These are phyloP conservation scores for Scaptomyza caliginosa DNA, from an alignment of 2,888 invertebrate genomes.

Conservation along the genomic window DNA sequence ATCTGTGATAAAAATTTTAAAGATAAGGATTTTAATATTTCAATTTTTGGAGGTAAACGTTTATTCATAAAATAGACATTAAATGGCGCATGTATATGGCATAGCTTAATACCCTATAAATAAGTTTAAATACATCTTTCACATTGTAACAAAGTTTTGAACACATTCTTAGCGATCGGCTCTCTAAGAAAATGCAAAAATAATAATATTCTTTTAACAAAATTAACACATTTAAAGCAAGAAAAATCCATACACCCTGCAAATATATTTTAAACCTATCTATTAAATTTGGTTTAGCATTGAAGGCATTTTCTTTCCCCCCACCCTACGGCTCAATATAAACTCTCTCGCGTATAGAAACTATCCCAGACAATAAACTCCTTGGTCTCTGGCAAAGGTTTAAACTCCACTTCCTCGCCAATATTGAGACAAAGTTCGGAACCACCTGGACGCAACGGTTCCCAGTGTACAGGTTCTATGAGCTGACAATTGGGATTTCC, in stretches of 20 bases:
- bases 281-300: not conserved
- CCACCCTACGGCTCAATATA: conserved; percentile 26
- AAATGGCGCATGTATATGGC: not conserved
- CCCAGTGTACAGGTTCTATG: conserved; percentile 69
- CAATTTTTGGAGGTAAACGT: not conserved
- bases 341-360: conserved; percentile 68
- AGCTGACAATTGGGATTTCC: conserved; percentile 80
- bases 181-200: not conserved
- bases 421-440: conserved; percentile 78
- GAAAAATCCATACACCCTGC: no score
- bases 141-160: not conserved
- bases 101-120: not conserved
- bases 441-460: conserved; percentile 60
- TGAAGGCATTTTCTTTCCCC: not conserved
- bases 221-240: not conserved
- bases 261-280: not conserved
- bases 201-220: not conserved
- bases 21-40: no score
- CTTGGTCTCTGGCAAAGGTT: conserved; percentile 71
- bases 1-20: no score
- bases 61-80: not conserved
- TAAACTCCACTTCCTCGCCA: conserved; percentile 71
- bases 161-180: not conserved
- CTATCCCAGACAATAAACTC: conserved; percentile 77
- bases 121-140: not conserved